phyloP scores from a whole-genome alignment of 1,140 invertebrate species.

The Formica exsecta region DNA sequence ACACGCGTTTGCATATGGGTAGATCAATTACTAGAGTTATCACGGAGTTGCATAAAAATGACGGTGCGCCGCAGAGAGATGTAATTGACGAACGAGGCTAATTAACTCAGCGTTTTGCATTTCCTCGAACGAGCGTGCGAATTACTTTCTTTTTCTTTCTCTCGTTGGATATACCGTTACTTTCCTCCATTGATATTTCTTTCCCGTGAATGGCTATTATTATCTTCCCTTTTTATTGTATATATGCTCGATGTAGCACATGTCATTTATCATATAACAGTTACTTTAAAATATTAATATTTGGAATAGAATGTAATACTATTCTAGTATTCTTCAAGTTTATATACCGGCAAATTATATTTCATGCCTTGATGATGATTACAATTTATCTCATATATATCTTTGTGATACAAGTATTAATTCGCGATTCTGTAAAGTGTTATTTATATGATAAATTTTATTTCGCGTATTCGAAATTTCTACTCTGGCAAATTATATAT shows the following conservation, averaged over 20 bases:
- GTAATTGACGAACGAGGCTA: slow-evolving; percentile 33
- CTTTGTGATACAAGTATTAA: not conserved
- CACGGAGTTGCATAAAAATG: slow-evolving; percentile 34
- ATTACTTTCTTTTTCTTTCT: slow-evolving; percentile 48
- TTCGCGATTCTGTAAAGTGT: not conserved
- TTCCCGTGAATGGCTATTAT: not conserved
- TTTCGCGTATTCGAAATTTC: not conserved
- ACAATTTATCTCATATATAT: not conserved
- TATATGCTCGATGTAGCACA: not conserved
- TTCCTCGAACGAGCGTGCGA: slow-evolving; percentile 23
- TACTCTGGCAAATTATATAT: slow-evolving; percentile 15
- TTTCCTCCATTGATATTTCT: slow-evolving; percentile 46
- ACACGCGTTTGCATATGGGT: too few relatives aligned
- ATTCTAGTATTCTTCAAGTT: not conserved
- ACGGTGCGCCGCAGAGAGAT: not conserved
- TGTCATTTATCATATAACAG: slow-evolving; percentile 4
- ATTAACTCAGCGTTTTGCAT: slow-evolving; percentile 24
- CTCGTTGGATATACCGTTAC: slow-evolving; percentile 16
- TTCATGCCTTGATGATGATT: slow-evolving; percentile 4
- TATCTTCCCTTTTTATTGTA: slow-evolving; percentile 12
- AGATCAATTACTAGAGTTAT: not conserved
- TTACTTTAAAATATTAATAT: not conserved
- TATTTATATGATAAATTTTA: not conserved
- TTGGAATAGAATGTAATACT: too few relatives aligned
- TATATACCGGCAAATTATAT: not conserved